Base-by-base conservation (phyloP, 2,888 invertebrate species). In the Helicoverpa assulta region DNA sequence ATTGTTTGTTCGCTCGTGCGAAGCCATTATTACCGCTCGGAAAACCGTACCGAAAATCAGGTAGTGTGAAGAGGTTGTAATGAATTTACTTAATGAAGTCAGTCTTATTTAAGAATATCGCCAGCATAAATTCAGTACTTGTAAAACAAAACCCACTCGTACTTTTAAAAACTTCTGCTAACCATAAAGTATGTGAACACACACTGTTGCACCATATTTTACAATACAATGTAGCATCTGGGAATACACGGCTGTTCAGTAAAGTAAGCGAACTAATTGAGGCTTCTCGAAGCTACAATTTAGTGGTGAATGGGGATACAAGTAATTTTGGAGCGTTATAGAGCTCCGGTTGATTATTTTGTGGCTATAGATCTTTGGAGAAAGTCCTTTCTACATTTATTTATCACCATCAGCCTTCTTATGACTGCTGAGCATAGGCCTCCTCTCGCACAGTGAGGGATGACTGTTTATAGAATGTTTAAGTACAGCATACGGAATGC, bases 251-350 rank as follows among this genome's bases (percentile, higher is more conserved):
- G 33, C 33, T 10, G n/a, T 10, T 18, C 47, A n/a, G 8, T n/a
- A 18, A 33, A 55, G 55, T 55, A 26, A 53, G 21, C 14, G 8
- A 55, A 55, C 55, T 55, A 55, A 55, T 55, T 10, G 33, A 55
- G 10, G 55, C 33, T 55, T 33, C 55, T 2, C 55, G 33, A n/a
- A 33, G 55, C 10, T 18, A 33, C 18, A 10, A 33, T 55, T 55
- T 55, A 47, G 5, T 55, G 18, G 55, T 14, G 10, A 55, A 55
- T 33, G 33, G n/a, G 55, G 10, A 33, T 18, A n/a, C 10, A 55
- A 55, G n/a, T 55, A 47, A 47, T 47, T 47, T 47, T n/a, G n/a
- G 4, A 47, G 47, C 47, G n/a, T 47, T n/a, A 16, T 12, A 47
- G 12, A 47, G 47, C 47, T 47, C n/a, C 6, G 4, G 47, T 6